These are phyloP conservation scores for Philereme transversata DNA, from an alignment of 2,888 invertebrate genomes.

Conservation along the genomic window DNA sequence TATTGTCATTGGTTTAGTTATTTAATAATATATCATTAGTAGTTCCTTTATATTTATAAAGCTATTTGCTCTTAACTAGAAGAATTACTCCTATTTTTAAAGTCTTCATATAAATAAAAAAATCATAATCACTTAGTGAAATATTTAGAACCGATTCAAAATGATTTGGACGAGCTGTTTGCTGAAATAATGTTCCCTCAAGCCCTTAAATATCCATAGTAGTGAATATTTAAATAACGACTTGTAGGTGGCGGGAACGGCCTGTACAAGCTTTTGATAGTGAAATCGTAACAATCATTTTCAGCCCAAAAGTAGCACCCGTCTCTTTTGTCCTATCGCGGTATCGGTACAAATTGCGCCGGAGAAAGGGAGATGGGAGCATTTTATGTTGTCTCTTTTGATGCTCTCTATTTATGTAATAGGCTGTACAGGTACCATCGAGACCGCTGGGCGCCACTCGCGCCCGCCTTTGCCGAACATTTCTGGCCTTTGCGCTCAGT, in stretches of 20 bases:
- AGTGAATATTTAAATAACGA: slow-evolving; percentile 43
- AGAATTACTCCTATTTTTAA: no score
- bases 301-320: slow-evolving; percentile 15
- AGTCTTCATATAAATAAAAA: no score
- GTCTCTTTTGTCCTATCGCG: slow-evolving; percentile 28
- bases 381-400: slow-evolving; percentile 36
- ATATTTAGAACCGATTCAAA: slow-evolving; percentile 19
- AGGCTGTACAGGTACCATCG: slow-evolving; percentile 53
- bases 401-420: slow-evolving; percentile 45
- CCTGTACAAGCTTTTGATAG: slow-evolving; percentile 37
- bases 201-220: slow-evolving; percentile 25
- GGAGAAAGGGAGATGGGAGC: slow-evolving; percentile 39
- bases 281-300: slow-evolving; percentile 29
- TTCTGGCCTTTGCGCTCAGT: slow-evolving; percentile 49
- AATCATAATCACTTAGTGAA: slow-evolving; percentile 6
- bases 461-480: slow-evolving; percentile 34
- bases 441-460: slow-evolving; percentile 71
- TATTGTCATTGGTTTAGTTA: no score
- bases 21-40: no score
- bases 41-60: no score
- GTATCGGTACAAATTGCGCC: slow-evolving; percentile 15
- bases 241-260: slow-evolving; percentile 35
- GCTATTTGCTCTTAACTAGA: no score
- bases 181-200: slow-evolving; percentile 20
- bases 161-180: slow-evolving; percentile 6